Percentiles rank a stretch among this genome's conserved stretches.
These are phyloP conservation scores for Cryptophagus acutangulus DNA, from an alignment of 2,888 invertebrate species.

Conservation along the genomic window DNA sequence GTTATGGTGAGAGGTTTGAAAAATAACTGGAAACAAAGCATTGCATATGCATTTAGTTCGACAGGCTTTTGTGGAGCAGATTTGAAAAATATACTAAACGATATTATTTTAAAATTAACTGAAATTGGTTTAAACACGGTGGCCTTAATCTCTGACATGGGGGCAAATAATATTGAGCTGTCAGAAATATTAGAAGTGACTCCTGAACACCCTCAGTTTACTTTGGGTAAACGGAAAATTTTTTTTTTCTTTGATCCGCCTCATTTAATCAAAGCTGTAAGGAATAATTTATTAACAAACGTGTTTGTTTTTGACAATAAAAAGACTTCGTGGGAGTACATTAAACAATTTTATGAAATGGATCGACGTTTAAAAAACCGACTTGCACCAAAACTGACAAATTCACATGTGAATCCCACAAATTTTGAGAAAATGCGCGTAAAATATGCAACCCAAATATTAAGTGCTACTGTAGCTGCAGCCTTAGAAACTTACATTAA, in stretches of 20 bases:
- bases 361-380: slow-evolving; percentile 16
- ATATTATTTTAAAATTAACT: too few relatives aligned
- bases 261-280: slow-evolving; percentile 18
- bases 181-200: slow-evolving; percentile 12
- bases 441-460: slow-evolving; percentile 20
- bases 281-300: slow-evolving; percentile 20
- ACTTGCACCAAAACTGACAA: slow-evolving; percentile 21
- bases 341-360: slow-evolving; percentile 18
- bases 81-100: too few relatives aligned
- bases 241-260: slow-evolving; percentile 17
- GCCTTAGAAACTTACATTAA: slow-evolving; percentile 15
- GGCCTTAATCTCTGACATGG: slow-evolving; percentile 2
- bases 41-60: too few relatives aligned
- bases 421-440: slow-evolving; percentile 25
- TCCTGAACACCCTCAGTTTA: slow-evolving; percentile 9
- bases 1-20: too few relatives aligned
- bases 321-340: slow-evolving; percentile 16
- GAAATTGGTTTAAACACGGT: too few relatives aligned
- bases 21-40: too few relatives aligned
- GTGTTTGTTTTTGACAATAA: slow-evolving; percentile 11
- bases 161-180: slow-evolving; percentile 16
- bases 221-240: slow-evolving; percentile 8
- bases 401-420: slow-evolving; percentile 20
- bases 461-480: slow-evolving; percentile 23
- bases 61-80: too few relatives aligned